Base-by-base conservation (phyloP, 2,888 invertebrate genomes). In the Stenchaetothrips biformis region DNA sequence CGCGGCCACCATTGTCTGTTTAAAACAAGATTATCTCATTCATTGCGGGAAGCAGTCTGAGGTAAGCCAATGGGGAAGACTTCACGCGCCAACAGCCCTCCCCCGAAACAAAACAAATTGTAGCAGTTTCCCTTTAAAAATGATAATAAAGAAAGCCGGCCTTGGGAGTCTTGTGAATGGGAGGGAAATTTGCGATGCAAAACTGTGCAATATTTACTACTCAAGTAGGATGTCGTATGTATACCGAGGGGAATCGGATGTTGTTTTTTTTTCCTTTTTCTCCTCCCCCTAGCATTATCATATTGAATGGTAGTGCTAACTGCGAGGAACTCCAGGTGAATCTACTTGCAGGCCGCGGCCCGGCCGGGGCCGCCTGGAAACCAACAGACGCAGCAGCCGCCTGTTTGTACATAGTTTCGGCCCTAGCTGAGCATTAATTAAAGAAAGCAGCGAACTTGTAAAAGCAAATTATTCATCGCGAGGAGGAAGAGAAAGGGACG, bases 381-480 rank as follows among this genome's bases (percentile, higher is more conserved):
- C 67, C 8, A 53, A 53, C 53, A 53, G 6, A 11, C 21, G 67
- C 67, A 21, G 67, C 21, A 53, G 53, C 67, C 25, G 67, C 67
- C 67, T 74, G 67, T 74, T 74, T 74, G 67, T 74, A 74, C 67
- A 74, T 74, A 74, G 67, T 74, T 74, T 25, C 67, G 67, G 25
- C 25, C 67, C 25, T 74, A 74, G 25, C 67, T 74, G 25, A 74
- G 67, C 67, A 74, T 74, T 74, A 74, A 74, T 74, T 74, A 74
- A 74, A 74, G 67, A 74, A 74, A 74, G 67, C 67, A 25, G 67
- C 67, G 21, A 74, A 74, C 67, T 74, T 74, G 67, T 74, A 74
- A 21, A 74, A 74, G 67, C 67, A 74, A 74, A 74, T 74, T 74
- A 74, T 74, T 74, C 67, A 74, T 74, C 67, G 67, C 67, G 67